These are phyloP conservation scores for Pelodytes ibericus DNA, from an alignment of 2,797 vertebrate species.

Conservation along the genomic window DNA sequence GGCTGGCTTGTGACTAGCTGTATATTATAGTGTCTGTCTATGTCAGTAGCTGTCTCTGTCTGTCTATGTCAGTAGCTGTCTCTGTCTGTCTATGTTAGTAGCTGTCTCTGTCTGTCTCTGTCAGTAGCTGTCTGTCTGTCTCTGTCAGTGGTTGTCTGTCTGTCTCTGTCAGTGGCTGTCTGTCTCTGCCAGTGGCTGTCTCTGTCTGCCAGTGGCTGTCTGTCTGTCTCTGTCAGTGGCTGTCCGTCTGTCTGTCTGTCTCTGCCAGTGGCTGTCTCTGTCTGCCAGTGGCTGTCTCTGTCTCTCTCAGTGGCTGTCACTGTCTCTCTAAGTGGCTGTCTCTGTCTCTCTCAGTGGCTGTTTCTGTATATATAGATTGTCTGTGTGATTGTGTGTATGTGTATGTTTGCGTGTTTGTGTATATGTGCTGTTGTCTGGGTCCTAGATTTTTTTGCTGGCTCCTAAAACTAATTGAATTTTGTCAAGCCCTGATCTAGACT, in stretches of 20 bases:
- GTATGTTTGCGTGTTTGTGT: constrained; percentile 1
- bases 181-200: not conserved
- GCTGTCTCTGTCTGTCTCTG: constrained; percentile 9
- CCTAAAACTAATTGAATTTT: no score
- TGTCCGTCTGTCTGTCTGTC: constrained; percentile 8
- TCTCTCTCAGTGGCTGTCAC: not conserved
- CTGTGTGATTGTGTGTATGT: not conserved
- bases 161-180: not conserved
- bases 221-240: not conserved
- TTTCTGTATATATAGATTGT: no score
- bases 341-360: not conserved
- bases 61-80: not conserved
- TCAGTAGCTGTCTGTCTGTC: not conserved
- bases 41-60: not conserved
- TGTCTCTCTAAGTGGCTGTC: constrained; percentile 1
- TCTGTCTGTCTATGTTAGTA: not conserved
- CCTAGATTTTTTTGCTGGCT: no score
- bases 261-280: not conserved
- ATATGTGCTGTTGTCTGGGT: not conserved
- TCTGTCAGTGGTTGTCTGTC: not conserved
- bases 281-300: not conserved
- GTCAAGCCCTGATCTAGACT: no score
- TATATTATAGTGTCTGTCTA: not conserved
- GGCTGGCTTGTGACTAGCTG: no score
- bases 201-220: not conserved